Evolutionary conservation across 2,113 vertebrate species (phyloP).

Genomic region (Nothobranchius furzeri): DNA sequence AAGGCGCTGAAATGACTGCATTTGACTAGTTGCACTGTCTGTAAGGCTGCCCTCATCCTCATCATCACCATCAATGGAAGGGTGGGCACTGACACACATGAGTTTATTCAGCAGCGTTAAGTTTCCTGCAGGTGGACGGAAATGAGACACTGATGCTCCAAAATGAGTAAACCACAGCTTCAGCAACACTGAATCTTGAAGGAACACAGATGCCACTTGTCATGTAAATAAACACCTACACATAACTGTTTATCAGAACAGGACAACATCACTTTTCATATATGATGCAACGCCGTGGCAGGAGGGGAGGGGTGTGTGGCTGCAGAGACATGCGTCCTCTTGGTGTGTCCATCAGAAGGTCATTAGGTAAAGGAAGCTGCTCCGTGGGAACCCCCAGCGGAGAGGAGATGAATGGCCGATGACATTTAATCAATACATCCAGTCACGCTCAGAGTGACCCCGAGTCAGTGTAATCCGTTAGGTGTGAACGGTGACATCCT

Average conservation of each 20-base stretch:
- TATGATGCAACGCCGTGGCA: conserved; percentile 44
- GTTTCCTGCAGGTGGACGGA: conserved; percentile 24
- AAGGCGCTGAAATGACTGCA: conserved; percentile 75
- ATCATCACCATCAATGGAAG: conserved; percentile 42
- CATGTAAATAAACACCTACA: conserved; percentile 68
- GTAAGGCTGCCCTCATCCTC: conserved; percentile 62
- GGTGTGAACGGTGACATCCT: conserved; percentile 86
- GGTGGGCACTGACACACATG: conserved; percentile 39
- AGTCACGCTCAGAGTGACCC: conserved; percentile 29
- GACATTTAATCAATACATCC: conserved; percentile 56
- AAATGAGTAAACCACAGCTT: conserved; percentile 50
- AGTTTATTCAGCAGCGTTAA: conserved; percentile 54
- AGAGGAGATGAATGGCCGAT: not conserved
- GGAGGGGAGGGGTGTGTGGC: conserved; percentile 7
- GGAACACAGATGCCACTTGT: conserved; percentile 64
- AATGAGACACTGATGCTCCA: conserved; percentile 31
- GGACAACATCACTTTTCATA: conserved; percentile 66
- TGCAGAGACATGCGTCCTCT: conserved; percentile 20
- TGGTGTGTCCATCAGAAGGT: conserved; percentile 26
- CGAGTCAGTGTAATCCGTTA: conserved; percentile 83
- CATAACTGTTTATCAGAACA: conserved; percentile 63
- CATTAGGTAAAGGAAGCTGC: not conserved
- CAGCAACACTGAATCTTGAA: conserved; percentile 59
- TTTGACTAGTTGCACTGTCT: conserved; percentile 48
- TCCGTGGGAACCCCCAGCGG: not conserved